These are phyloP conservation scores for Sinonovacula constricta DNA, from an alignment of 1,140 invertebrate species.

Conservation along the genomic window DNA sequence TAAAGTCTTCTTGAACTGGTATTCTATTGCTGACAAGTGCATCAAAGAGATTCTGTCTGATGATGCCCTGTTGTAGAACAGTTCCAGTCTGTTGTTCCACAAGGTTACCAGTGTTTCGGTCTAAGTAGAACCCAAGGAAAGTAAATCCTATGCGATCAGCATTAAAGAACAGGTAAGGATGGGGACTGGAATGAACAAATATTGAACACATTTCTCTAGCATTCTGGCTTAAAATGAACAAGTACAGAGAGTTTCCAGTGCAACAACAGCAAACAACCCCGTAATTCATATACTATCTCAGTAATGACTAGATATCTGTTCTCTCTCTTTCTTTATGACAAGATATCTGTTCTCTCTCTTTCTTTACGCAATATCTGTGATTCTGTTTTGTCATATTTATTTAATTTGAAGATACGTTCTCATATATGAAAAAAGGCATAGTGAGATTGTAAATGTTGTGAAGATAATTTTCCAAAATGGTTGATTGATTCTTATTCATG, in stretches of 20 bases:
- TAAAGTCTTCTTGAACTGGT: slow-evolving; percentile 72
- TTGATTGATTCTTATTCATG: too few relatives aligned
- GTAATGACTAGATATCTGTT: not conserved
- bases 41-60: slow-evolving; percentile 61
- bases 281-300: not conserved
- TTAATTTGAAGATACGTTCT: too few relatives aligned
- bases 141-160: slow-evolving; percentile 68
- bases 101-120: slow-evolving; percentile 63
- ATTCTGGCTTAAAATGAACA: not conserved
- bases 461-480: too few relatives aligned
- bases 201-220: not conserved
- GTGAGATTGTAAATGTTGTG: too few relatives aligned
- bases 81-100: slow-evolving; percentile 63
- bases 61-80: slow-evolving; percentile 58
- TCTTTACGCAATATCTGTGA: too few relatives aligned
- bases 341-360: too few relatives aligned
- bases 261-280: not conserved
- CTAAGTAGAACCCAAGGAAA: slow-evolving; percentile 73
- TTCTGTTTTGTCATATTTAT: too few relatives aligned
- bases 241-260: not conserved
- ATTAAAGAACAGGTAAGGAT: slow-evolving; percentile 77
- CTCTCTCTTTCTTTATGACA: too few relatives aligned
- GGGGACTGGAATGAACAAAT: slow-evolving; percentile 61
- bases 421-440: too few relatives aligned
- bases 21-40: slow-evolving; percentile 63